Base-by-base conservation (phyloP, 1,140 invertebrate genomes). In the Drosophila jambulina region DNA sequence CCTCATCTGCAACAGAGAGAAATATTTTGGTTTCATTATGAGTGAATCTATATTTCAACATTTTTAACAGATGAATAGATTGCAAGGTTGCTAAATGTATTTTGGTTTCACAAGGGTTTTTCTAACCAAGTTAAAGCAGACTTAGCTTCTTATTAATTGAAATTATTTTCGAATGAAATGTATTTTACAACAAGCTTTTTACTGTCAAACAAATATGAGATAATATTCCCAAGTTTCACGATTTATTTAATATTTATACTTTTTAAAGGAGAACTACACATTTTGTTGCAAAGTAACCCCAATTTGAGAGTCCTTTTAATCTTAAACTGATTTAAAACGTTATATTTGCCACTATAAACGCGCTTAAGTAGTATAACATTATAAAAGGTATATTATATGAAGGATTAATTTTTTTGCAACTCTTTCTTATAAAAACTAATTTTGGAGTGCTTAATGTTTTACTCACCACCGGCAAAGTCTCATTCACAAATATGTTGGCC, bases 401-500 rank as follows among this genome's bases (percentile, higher is more conserved):
- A 0, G 46, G 23, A 25, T 4, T 25, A 0, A 10, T 10, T 5
- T 5, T 3, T 3, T 27, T 15, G 17, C 15, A 27, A 21, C 8
- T 25, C 15, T 17, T 43, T 25, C n/a, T 9, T 29, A 53, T 21
- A 19, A 15, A 32, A 53, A 12, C 12, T 1, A 54, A 4, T 0
- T 2, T 13, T 25, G 6, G 4, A 34, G 6, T 51, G 9, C 48
- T 32, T 2, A 23, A 3, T 34, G 15, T 5, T 4, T 1, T 32
- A 76, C 91, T 78, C 74, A 92, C 91, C 82, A 86, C 80, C 17
- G 91, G 91, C 43, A 92, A 56, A 12, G 84, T 75, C 10, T 69
- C 57, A 46, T 80, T 82, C 23, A 92, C 91, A 65, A 62, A 84
- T n/a, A 92, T 71, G 12, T 88, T 67, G 27, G 91, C 91, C 82